Evolutionary conservation across 2,113 vertebrate species (phyloP).

Genomic region (Notarius lentiginosus): DNA sequence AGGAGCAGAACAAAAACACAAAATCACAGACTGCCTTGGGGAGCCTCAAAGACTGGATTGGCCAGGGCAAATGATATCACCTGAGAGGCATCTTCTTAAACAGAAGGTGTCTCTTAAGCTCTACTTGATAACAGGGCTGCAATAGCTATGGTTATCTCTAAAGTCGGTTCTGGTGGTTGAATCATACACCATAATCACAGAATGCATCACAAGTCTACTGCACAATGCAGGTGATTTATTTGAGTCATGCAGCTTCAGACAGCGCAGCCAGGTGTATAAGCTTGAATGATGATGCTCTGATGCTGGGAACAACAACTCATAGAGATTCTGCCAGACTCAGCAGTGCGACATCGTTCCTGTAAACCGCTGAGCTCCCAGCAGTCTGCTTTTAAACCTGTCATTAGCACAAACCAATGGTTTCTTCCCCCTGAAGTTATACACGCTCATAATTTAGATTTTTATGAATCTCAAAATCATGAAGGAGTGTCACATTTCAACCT

Average conservation of each 20-base stretch:
- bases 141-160: not conserved
- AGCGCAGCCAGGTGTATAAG: not conserved
- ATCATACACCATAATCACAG: not conserved
- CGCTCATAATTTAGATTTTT: conserved; percentile 25
- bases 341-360: not conserved
- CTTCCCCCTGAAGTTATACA: not conserved
- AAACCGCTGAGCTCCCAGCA: not conserved
- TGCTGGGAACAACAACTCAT: not conserved
- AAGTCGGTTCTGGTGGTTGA: not conserved
- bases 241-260: not conserved
- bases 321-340: not conserved
- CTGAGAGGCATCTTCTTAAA: conserved; percentile 2
- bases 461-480: conserved; percentile 6
- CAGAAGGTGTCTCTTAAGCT: not conserved
- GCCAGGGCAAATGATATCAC: not conserved
- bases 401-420: conserved; percentile 16
- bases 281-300: not conserved
- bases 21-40: not conserved
- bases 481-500: conserved; percentile 18
- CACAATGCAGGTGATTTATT: not conserved
- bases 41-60: not conserved
- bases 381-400: conserved; percentile 27
- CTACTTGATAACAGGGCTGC: not conserved
- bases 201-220: not conserved
- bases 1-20: not conserved